These are phyloP conservation scores for Coboldia fuscipes DNA, from an alignment of 1,140 invertebrate species.

Conservation along the genomic window DNA sequence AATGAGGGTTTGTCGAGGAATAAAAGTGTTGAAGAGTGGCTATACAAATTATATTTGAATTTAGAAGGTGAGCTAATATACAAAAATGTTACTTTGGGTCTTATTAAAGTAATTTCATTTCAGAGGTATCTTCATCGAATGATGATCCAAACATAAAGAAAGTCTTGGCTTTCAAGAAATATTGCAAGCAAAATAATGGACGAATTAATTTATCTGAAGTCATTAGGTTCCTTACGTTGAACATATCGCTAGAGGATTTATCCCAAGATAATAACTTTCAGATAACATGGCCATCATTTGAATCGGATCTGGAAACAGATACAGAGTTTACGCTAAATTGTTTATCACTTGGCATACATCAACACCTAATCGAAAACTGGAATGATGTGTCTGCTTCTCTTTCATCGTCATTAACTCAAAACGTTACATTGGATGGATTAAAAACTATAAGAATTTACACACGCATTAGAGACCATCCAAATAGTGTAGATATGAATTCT, in stretches of 20 bases:
- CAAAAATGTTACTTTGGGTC: too few species aligned
- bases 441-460: conserved; percentile 1
- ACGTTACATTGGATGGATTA: background rate
- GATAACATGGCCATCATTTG: conserved; percentile 27
- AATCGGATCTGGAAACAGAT: conserved; percentile 26
- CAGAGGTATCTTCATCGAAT: too few species aligned
- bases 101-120: too few species aligned
- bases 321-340: conserved; percentile 31
- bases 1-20: too few species aligned
- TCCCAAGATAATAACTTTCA: conserved; percentile 24
- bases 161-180: too few species aligned
- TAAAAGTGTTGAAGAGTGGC: too few species aligned
- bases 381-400: conserved; percentile 4
- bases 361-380: conserved; percentile 16
- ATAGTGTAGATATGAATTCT: conserved; percentile 7
- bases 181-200: too few species aligned
- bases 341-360: conserved; percentile 37
- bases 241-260: conserved; percentile 22
- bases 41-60: too few species aligned
- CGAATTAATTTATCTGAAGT: too few species aligned
- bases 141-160: too few species aligned
- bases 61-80: too few species aligned
- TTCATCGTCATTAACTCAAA: background rate
- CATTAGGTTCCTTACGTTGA: too few species aligned
- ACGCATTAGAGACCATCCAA: conserved; percentile 10